phyloP scores from a whole-genome alignment of 2,797 vertebrate species.

The Mionectes olivaceus region DNA sequence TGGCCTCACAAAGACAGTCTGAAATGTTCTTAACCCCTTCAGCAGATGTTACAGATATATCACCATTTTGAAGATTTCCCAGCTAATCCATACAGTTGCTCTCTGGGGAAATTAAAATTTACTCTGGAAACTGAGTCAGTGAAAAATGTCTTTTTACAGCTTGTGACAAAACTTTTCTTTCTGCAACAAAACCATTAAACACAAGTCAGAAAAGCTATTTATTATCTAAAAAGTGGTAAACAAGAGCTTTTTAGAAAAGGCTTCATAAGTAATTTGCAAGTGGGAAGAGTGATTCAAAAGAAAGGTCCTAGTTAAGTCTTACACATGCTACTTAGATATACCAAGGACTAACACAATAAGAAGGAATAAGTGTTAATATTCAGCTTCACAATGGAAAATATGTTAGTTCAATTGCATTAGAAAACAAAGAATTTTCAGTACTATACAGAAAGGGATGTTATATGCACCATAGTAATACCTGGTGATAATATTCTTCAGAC shows the following conservation, averaged over 20 bases:
- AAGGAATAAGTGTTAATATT: neutral
- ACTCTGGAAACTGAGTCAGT: neutral
- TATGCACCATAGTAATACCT: rapidly evolving
- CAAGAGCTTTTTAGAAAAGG: rapidly evolving
- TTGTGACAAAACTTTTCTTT: neutral
- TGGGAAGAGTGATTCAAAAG: neutral
- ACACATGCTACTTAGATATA: neutral
- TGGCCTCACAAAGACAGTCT: neutral
- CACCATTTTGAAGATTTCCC: neutral
- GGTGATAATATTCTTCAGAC: neutral
- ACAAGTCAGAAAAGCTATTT: neutral
- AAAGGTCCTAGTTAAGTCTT: neutral
- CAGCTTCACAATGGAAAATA: neutral
- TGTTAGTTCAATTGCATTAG: rapidly evolving
- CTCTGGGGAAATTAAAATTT: neutral
- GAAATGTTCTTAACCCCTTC: neutral
- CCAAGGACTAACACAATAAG: neutral
- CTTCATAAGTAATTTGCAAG: neutral
- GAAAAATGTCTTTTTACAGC: neutral
- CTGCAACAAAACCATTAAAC: neutral
- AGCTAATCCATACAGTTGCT: neutral
- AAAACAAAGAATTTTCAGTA: neutral
- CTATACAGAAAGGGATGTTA: neutral
- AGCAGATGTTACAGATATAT: neutral
- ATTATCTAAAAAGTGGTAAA: neutral